Evolutionary conservation across 2,888 invertebrate species (phyloP), one percentile per base, ranked within the genome.

Genomic region (Dromius quadrimaculatus): DNA sequence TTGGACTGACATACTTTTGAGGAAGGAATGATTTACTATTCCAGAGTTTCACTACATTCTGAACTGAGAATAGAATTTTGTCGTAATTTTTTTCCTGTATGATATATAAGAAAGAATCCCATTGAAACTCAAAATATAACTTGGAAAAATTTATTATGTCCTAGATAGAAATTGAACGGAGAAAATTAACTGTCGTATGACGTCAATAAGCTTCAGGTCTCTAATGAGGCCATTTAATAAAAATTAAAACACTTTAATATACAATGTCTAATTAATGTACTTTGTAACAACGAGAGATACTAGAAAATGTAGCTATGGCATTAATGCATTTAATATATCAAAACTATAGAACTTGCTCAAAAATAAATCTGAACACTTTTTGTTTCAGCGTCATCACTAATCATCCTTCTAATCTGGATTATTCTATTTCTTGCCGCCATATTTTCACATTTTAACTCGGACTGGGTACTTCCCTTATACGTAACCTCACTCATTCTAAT

Each of bases 401-500:
- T 85, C 78, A 74, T 85, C 38, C 81, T 86, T 61, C 79, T 87
- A 41, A 77, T 86, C 61, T 83, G 86, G 80, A 83, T 84, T 6
- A 79, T 87, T 76, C 78, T 87, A 62, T 83, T 81, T 80, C 85
- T 76, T 36, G 83, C 77, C 1, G 72, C 79, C 6, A 75, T 74
- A 34, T 80, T 83, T 23, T 81, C 84, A 0, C 84, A 84, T 47
- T 84, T 84, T 73, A 83, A 84, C 13, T 81, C 81, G 71, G 77
- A 78, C 32, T 79, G 79, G 69, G 82, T 82, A 5, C 75, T 79
- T n/a, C 77, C 81, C 22, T 78, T 80, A 47, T 74, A 84, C 45
- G 74, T 81, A 63, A 76, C 80, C 77, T 86, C 87, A 43, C 83
- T 87, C 2, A 80, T 86, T 50, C 83, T 87, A 80, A 83, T 88